Evolutionary conservation across 1,140 invertebrate species (phyloP), one percentile per base, ranked within the genome.

Genomic region (Aphis craccivora): DNA sequence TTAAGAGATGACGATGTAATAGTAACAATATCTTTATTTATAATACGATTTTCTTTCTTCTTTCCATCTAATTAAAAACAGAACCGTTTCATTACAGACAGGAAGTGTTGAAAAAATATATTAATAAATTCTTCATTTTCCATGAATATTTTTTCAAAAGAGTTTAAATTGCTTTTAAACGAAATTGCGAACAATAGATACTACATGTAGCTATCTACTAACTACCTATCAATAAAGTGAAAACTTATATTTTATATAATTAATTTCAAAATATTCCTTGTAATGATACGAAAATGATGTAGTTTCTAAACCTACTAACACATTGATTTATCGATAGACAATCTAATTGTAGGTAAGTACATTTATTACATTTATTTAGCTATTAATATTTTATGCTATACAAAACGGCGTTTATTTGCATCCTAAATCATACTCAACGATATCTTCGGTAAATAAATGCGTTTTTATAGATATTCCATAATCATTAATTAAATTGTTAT

Each of bases 21-120:
- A 76, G 14, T 76, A 76, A 76, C 60, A 76, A 76, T 76, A 67
- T 67, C 60, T 67, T 67, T 67, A 67, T 67, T n/a, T 76, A n/a
- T 76, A 25, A 40, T 84, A 43, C 37, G 83, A 84, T 84, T 40
- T 87, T 87, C 25, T 43, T 86, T n/a, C 20, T 45, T 7, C 43
- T 87, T 87, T 20, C 43, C 14, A 35, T 76, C 86, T 48, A 48
- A 45, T 87, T 48, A 87, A 87, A 84, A 87, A 48, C 86, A 30
- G 43, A 87, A 87, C n/a, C 30, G 43, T 87, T 48, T 87, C 14
- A 35, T 76, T 87, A n/a, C 84, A 87, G 30, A 48, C 86, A 45
- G 86, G 25, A 48, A 48, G 43, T 87, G 30, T 87, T 45, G 84
- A 48, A 48, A 87, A n/a, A 48, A 45, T 51, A 45, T 48, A 45